Base-by-base conservation (phyloP, 1,140 invertebrate species). In the Wasmannia auropunctata region DNA sequence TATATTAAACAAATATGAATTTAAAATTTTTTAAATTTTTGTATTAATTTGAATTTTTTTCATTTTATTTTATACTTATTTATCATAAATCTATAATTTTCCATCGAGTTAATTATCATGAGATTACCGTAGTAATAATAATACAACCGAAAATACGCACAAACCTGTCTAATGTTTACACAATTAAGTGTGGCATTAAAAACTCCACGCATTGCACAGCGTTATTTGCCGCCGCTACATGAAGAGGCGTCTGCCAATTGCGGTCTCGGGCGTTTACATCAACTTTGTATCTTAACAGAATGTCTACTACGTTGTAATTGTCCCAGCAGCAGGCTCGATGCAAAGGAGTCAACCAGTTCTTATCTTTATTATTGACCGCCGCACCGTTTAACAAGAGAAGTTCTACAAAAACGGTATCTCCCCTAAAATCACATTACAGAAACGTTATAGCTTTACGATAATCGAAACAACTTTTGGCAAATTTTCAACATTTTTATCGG, bases 281-380 rank as follows among this genome's bases (percentile, higher is more conserved):
- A 14, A 96, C 96, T 72, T 96, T 94, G 84, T 96, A 94, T 49
- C 95, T 93, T 14, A 97, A 87, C 11, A 97, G 92, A 22, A 96
- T 90, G 60, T 96, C 94, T 0, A 97, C 96, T 31, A 95, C 95
- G 11, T 95, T 95, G 94, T 96, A 88, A 81, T 92, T 92, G 43
- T 88, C 92, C 43, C 92, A 95, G 86, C 95, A 96, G 92, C 97
- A 97, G 14, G 96, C 96, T 87, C 96, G 91, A 91, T 97, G 97
- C 51, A 97, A 93, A 0, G 97, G 96, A 3, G 97, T 97, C 28
- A 96, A 89, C 96, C 96, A 97, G 91, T 95, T 95, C 81, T 95
- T 96, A 91, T 97, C 97, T 93, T 97, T 97, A 5, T 95, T 95
- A 91, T 97, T 97, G 0, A 97, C 96, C 49, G 95, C 89, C 3